These are phyloP conservation scores for Crocuta crocuta DNA, from an alignment of 2,113 vertebrate genomes.

Conservation along the genomic window DNA sequence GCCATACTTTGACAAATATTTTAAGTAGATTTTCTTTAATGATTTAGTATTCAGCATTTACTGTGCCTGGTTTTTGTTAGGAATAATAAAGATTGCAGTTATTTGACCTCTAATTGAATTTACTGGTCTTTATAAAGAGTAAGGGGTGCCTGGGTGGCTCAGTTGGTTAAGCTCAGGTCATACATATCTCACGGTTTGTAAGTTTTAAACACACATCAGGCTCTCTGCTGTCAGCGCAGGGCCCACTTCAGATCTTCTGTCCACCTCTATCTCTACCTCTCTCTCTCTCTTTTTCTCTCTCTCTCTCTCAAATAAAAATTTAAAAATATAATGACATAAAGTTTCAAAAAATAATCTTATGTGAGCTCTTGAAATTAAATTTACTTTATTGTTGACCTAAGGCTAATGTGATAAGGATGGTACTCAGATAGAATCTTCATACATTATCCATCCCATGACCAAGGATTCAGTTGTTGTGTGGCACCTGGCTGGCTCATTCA, in stretches of 20 bases:
- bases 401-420: background rate
- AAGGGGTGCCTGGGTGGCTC: too few relatives aligned
- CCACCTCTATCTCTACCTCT: too few relatives aligned
- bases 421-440: background rate
- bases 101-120: background rate
- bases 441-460: background rate
- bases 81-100: conserved; percentile 11
- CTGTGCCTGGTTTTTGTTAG: background rate
- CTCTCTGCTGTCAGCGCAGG: too few relatives aligned
- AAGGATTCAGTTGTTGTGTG: background rate
- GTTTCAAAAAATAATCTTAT: background rate
- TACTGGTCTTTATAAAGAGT: background rate
- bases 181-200: too few relatives aligned
- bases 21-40: background rate
- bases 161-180: too few relatives aligned
- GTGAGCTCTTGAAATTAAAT: background rate
- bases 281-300: too few relatives aligned
- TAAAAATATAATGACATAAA: too few relatives aligned
- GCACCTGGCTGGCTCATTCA: background rate
- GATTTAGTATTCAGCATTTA: background rate
- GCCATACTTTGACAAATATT: background rate
- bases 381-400: background rate
- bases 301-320: too few relatives aligned
- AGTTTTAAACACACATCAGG: too few relatives aligned
- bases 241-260: too few relatives aligned